Base-by-base conservation (phyloP, 2,797 vertebrate genomes). In the Channa striata region DNA sequence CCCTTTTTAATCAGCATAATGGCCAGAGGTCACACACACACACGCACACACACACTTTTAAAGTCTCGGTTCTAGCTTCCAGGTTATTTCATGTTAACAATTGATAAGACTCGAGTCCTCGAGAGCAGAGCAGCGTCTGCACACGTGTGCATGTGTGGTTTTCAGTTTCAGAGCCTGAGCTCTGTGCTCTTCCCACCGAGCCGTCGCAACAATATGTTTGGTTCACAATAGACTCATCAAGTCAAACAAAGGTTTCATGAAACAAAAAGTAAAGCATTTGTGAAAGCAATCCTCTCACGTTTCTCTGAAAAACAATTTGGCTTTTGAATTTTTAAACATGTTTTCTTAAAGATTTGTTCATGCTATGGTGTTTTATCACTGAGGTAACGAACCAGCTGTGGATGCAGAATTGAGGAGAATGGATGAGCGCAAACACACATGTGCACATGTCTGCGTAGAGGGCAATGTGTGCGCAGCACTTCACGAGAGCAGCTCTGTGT, bases 101-200 rank as follows among this genome's bases (percentile, higher is more conserved):
- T 80, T 70, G 74, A 82, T 69, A 75, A 72, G 44, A 49, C 53
- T 62, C 79, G 59, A 78, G 25, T 73, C 46, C 51, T 67, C 61
- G 43, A 36, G 65, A 47, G 33, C 51, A 40, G 54, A 47, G n/a
- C 59, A 30, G 48, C 14, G 36, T 34, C 39, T 51, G 33, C 8
- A 19, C 44, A 52, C 9, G 5, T 21, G 2, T 7, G 19, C n/a
- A 17, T 34, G 57, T 56, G 64, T 51, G 37, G 36, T 53, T 60
- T 48, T 59, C 43, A 67, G 51, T 51, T 52, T 20, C 19, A 39
- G 3, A 7, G 10, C 8, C 2, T 43, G 12, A 68, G 33, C 54
- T 49, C 59, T 53, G 14, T 20, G 20, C 42, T 43, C 39, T 14
- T 4, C 14, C 39, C 13, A 6, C 39, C 39, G 12, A 12, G 11